Conservation (phyloP, 2,797 vertebrate species). For the Echiichthys vipera region DNA sequence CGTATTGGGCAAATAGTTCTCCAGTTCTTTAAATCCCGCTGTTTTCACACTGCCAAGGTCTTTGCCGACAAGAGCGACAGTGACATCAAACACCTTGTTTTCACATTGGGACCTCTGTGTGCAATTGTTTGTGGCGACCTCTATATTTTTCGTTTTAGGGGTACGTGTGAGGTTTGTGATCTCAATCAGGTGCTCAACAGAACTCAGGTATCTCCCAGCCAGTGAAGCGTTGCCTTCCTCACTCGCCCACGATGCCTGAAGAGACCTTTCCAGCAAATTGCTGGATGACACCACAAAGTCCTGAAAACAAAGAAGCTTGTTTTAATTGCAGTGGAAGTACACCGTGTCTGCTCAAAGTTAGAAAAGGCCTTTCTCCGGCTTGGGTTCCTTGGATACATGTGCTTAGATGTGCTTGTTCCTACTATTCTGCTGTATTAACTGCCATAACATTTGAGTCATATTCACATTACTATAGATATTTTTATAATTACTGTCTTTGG, state of each 20-base stretch:
- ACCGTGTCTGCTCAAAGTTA: not conserved
- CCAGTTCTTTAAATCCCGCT: constrained; percentile 60
- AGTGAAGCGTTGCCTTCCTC: rapidly evolving
- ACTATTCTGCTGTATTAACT: too few species aligned
- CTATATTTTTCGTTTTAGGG: constrained; percentile 32
- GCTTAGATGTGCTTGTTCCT: too few species aligned
- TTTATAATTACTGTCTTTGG: too few species aligned
- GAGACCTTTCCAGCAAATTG: constrained; percentile 65
- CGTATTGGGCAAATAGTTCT: constrained; percentile 17
- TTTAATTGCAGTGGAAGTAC: constrained; percentile 6
- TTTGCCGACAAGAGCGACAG: rapidly evolving
- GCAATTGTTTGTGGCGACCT: not conserved
- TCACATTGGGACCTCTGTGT: rapidly evolving
- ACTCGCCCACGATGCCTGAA: rapidly evolving
- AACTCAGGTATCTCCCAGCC: constrained; percentile 48
- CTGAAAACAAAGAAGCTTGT: constrained; percentile 62
- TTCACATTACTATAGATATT: too few species aligned
- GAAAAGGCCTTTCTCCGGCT: not conserved
- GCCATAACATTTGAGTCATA: too few species aligned
- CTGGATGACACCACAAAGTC: constrained; percentile 72
- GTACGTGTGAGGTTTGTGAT: rapidly evolving
- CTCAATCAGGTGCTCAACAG: constrained; percentile 56
- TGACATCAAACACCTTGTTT: constrained; percentile 3
- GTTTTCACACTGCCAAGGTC: constrained; percentile 16
- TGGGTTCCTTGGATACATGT: too few species aligned